These are phyloP conservation scores for Gobiocypris rarus DNA, from an alignment of 2,113 vertebrate species.

Conservation along the genomic window DNA sequence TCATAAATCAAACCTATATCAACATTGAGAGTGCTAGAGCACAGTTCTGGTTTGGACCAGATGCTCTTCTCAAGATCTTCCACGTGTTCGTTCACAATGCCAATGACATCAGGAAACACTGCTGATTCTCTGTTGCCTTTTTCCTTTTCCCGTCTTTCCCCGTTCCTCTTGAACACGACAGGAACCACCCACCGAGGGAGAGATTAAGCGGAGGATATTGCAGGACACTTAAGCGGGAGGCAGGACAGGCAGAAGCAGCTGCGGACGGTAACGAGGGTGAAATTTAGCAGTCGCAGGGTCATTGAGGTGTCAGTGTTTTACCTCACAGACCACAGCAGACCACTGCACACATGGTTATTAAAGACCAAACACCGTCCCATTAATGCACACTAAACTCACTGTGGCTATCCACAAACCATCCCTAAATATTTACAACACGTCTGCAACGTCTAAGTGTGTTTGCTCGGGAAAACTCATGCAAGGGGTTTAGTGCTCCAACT, in stretches of 20 bases:
- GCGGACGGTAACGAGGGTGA: neutral
- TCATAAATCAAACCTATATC: slow-evolving; percentile 1
- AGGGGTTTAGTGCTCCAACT: neutral
- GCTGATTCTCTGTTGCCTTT: neutral
- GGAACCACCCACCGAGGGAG: neutral
- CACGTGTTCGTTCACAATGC: neutral
- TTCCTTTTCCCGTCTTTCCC: neutral
- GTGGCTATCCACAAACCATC: slow-evolving; percentile 2
- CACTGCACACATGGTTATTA: neutral
- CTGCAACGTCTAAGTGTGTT: neutral
- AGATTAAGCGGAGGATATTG: neutral
- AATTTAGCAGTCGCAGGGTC: neutral
- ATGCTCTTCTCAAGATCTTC: slow-evolving; percentile 22
- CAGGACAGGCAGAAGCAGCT: slow-evolving; percentile 30
- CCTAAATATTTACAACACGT: slow-evolving; percentile 31
- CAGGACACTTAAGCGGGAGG: neutral
- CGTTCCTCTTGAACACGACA: neutral
- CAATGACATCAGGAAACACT: slow-evolving; percentile 15
- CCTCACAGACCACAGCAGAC: neutral
- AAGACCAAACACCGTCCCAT: neutral
- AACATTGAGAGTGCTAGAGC: neutral
- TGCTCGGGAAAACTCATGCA: neutral
- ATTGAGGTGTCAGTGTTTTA: neutral
- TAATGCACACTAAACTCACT: slow-evolving; percentile 28
- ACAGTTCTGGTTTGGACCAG: neutral